phyloP scores from a whole-genome alignment of 2,797 vertebrate species.

The Tolypeutes matacus region DNA sequence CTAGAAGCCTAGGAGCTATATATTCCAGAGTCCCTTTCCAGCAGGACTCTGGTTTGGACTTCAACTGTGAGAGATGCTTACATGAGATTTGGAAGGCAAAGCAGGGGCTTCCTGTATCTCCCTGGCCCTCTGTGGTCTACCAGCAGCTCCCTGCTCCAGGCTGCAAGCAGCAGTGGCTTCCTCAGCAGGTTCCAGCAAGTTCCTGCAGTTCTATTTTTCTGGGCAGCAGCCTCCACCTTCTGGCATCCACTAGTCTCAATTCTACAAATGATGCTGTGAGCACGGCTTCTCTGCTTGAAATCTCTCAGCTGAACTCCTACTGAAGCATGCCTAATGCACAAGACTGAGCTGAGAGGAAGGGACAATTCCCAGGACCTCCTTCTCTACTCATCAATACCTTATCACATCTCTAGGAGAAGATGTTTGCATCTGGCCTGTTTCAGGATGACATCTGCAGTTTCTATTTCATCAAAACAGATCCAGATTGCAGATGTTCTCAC shows the following conservation, averaged over 20 bases:
- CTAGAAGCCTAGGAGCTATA: no score
- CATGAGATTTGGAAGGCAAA: not conserved
- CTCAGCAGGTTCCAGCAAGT: not conserved
- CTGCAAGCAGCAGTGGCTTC: no score
- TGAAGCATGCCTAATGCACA: rapidly evolving
- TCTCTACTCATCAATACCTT: not conserved
- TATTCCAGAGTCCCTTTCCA: not conserved
- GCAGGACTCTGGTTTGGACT: not conserved
- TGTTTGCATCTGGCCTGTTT: not conserved
- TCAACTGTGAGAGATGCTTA: not conserved
- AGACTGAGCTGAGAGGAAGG: not conserved
- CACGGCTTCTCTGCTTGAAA: not conserved
- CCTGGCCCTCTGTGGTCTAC: rapidly evolving
- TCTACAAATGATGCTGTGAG: rapidly evolving
- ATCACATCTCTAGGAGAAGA: not conserved
- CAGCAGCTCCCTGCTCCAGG: not conserved
- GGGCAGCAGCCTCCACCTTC: not conserved
- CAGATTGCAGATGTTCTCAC: rapidly evolving
- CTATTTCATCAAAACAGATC: rapidly evolving
- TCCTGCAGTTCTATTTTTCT: not conserved
- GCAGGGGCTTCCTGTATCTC: not conserved
- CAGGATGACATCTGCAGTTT: not conserved
- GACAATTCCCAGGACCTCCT: not conserved
- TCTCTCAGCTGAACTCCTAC: not conserved
- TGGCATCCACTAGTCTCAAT: rapidly evolving